Evolutionary conservation across 2,888 invertebrate species (phyloP).

Genomic region (Ichneumoninae sp.): DNA sequence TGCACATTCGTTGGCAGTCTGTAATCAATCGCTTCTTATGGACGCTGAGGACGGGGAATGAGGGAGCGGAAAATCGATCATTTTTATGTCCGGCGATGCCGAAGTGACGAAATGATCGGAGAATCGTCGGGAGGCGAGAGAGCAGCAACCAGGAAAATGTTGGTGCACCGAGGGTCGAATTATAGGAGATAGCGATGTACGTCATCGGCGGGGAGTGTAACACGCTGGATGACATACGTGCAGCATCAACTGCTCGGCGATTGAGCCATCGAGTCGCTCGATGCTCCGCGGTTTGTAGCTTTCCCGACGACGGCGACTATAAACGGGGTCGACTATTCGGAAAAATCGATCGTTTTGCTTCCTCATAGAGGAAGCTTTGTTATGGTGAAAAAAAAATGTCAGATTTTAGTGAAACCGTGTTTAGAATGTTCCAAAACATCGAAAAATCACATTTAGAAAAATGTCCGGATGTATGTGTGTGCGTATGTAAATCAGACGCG

Average conservation of each 20-base stretch:
- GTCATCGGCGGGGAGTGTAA: not conserved
- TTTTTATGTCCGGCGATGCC: not conserved
- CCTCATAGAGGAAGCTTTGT: too few species aligned
- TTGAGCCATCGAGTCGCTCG: constrained; percentile 37
- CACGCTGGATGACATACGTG: not conserved
- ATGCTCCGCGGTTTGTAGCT: constrained; percentile 11
- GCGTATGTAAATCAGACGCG: too few species aligned
- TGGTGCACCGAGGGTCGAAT: not conserved
- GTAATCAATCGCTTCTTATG: not conserved
- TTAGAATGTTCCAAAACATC: too few species aligned
- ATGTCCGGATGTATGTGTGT: too few species aligned
- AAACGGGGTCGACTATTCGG: not conserved
- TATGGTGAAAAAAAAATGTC: too few species aligned
- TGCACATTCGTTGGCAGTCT: not conserved
- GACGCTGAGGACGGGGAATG: not conserved
- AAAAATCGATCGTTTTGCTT: too few species aligned
- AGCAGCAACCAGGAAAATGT: not conserved
- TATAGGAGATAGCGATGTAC: not conserved
- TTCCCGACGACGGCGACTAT: constrained; percentile 21
- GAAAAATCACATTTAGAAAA: too few species aligned
- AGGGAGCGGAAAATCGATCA: not conserved
- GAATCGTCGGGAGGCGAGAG: not conserved
- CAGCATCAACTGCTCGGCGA: constrained; percentile 17
- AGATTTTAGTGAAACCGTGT: too few species aligned
- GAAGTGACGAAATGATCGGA: not conserved